These are phyloP conservation scores for Acheta domesticus DNA, from an alignment of 2,888 invertebrate genomes.

Conservation along the genomic window DNA sequence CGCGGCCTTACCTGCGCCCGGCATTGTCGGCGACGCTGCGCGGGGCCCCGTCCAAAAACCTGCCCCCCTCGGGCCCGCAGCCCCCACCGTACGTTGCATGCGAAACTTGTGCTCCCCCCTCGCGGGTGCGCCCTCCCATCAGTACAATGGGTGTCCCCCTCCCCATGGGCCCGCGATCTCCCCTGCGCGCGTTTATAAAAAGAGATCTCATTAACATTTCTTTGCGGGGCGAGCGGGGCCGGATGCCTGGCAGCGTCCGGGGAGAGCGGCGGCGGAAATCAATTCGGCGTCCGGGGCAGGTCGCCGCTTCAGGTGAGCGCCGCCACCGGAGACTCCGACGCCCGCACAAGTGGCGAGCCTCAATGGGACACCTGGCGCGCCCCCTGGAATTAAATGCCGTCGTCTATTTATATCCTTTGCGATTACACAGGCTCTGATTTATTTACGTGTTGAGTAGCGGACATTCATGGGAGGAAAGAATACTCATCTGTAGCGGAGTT, in stretches of 20 bases:
- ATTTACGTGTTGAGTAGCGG: too few species aligned
- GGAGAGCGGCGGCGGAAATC: not conserved
- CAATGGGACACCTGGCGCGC: too few species aligned
- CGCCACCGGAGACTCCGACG: not conserved
- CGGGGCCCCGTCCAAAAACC: not conserved
- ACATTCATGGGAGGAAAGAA: too few species aligned
- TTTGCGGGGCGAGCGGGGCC: not conserved
- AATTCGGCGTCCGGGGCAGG: not conserved
- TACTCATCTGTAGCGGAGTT: too few species aligned
- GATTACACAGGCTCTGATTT: too few species aligned
- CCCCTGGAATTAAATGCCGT: too few species aligned
- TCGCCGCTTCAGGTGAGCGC: not conserved
- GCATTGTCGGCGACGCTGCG: not conserved
- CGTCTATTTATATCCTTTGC: too few species aligned
- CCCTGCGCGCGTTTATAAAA: not conserved
- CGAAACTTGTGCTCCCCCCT: not conserved
- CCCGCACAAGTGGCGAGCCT: not conserved
- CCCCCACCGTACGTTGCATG: not conserved
- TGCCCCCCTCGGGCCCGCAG: not conserved
- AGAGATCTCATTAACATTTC: conserved; percentile 2
- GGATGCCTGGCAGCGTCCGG: not conserved
- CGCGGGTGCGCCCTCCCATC: not conserved
- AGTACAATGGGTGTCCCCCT: not conserved
- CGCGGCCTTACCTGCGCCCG: not conserved
- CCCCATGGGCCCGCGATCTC: not conserved